Base-by-base conservation (phyloP, 2,113 vertebrate genomes). In the Dasypus novemcinctus region DNA sequence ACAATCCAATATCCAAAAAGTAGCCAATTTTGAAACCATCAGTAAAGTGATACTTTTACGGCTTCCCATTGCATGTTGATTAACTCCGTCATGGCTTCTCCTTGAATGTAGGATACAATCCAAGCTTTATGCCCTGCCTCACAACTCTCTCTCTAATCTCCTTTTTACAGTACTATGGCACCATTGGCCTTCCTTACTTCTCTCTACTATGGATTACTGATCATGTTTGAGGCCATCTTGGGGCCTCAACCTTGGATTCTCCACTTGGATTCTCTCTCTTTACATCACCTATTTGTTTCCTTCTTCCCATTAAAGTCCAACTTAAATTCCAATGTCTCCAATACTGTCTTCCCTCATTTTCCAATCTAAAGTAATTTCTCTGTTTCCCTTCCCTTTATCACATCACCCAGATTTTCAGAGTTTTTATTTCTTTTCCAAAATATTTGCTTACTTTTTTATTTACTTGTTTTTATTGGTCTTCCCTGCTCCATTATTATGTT, bases 31-130 rank as follows among this genome's bases (percentile, higher is more conserved):
- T 92, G 41, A 74, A 80, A 92, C 36, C 43, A 11, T 3, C 49
- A 49, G 61, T 69, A 20, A 17, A 4, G 31, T 14, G 21, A n/a
- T n/a, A 74, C 23, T 11, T 59, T 43, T 18, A 27, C 2, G 14
- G 29, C 31, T 68, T 23, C 31, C 3, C 0, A 2, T 0, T 41
- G 17, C 18, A 46, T 3, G 8, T 15, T 18, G 7, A 85, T 59
- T 6, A 64, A 46, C 33, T 12, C 6, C 72, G 4, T 64, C 31
- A 38, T 1, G 33, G 13, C n/a, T 72, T n/a, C 43, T 7, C 15
- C 2, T 1, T 12, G 18, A 23, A 14, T 64, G 38, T 43, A 74
- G 8, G 76, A 27, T 66, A 66, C 92, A 78, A 36, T 61, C 9
- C 23, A 41, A 20, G 66, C 14, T 68, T 63, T 71, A 33, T 41